Percentiles rank a stretch among this genome's conserved stretches.
Evolutionary conservation across 2,888 invertebrate species (phyloP).

Genomic region (Argyresthia albistria): DNA sequence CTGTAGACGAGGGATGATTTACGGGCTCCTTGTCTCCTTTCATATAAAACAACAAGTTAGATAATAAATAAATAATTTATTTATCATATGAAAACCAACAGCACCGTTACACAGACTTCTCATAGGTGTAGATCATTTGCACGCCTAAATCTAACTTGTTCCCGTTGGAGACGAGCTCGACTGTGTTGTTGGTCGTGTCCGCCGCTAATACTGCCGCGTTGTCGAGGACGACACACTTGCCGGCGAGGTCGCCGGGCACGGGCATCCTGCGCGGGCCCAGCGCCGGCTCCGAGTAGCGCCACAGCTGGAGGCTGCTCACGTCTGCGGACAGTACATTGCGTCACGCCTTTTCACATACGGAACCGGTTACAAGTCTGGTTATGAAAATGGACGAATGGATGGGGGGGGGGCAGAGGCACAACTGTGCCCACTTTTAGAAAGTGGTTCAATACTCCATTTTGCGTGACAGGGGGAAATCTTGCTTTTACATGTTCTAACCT

Average conservation of each 20-base stretch:
- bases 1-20: no score
- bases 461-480: no score
- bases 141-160: constrained; percentile 61
- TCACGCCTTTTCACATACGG: no score
- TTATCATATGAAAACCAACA: constrained; percentile 10
- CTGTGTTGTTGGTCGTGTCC: constrained; percentile 48
- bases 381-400: no score
- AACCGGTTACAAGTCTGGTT: no score
- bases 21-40: no score
- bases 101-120: constrained; percentile 27
- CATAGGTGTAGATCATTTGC: constrained; percentile 66
- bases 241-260: constrained; percentile 73
- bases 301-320: constrained; percentile 74
- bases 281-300: constrained; percentile 83
- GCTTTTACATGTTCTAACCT: no score
- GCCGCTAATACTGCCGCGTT: constrained; percentile 62
- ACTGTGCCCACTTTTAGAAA: no score
- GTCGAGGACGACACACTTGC: constrained; percentile 71
- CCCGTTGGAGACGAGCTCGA: constrained; percentile 55
- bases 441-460: no score
- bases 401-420: no score
- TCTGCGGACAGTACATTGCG: no score
- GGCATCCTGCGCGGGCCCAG: constrained; percentile 86
- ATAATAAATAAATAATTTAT: constrained; percentile 17
- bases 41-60: no score